Conservation (phyloP, 1,140 invertebrate genomes). For the Micrasema minimum region DNA sequence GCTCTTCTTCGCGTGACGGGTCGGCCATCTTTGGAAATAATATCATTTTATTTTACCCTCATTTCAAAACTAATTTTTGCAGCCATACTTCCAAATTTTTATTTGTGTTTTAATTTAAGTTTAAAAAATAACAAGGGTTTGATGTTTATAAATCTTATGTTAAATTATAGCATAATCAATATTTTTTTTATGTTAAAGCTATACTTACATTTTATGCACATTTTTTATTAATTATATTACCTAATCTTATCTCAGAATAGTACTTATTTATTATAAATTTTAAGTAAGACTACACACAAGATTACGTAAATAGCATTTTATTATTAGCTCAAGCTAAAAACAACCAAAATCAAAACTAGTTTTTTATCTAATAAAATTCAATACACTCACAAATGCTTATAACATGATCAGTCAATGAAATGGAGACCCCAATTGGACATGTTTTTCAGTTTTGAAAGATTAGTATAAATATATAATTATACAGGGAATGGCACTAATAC, state of each 20-base stretch:
- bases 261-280: too few species aligned
- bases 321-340: constrained; percentile 35
- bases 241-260: too few species aligned
- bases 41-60: constrained; percentile 9
- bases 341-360: constrained; percentile 29
- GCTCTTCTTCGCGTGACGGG: constrained; percentile 91
- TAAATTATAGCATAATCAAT: too few species aligned
- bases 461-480: not conserved
- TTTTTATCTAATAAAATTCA: not conserved
- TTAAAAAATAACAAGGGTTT: too few species aligned
- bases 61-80: too few species aligned
- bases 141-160: too few species aligned
- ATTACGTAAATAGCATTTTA: constrained; percentile 28
- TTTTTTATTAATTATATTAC: too few species aligned
- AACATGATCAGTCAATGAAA: constrained; percentile 47
- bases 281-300: constrained; percentile 30
- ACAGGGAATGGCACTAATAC: not conserved
- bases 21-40: constrained; percentile 85
- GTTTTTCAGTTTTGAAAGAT: constrained; percentile 17
- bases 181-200: too few species aligned
- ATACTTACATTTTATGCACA: too few species aligned
- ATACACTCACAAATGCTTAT: constrained; percentile 34
- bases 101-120: too few species aligned
- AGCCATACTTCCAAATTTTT: too few species aligned
- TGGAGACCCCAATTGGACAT: constrained; percentile 42